Percentiles rank a stretch among this genome's conserved stretches.
Evolutionary conservation across 2,888 invertebrate genomes (phyloP).

Genomic region (Zygogramma bicolorata): DNA sequence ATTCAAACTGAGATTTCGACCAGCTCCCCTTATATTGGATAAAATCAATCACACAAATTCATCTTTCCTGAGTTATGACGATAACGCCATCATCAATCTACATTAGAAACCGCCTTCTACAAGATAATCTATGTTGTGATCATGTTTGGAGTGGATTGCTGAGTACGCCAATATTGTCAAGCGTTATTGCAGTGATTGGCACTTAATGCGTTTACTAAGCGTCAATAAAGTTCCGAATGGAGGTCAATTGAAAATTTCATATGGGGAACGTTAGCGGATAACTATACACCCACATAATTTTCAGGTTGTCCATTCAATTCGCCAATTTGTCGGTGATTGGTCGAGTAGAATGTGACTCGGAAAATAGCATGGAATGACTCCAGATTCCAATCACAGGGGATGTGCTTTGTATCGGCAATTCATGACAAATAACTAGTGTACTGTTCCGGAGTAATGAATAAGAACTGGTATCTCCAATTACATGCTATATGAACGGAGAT

Average conservation of each 20-base stretch:
- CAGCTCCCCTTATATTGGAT: too few relatives aligned
- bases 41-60: too few relatives aligned
- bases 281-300: slow-evolving; percentile 44
- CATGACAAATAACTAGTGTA: slow-evolving; percentile 10
- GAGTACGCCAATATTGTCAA: slow-evolving; percentile 19
- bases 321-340: slow-evolving; percentile 18
- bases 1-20: too few relatives aligned
- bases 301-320: slow-evolving; percentile 26
- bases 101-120: not conserved
- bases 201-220: slow-evolving; percentile 47
- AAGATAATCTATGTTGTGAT: slow-evolving; percentile 20
- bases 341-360: slow-evolving; percentile 20
- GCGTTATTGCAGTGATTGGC: slow-evolving; percentile 29
- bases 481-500: not conserved
- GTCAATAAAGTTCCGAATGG: slow-evolving; percentile 49
- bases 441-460: slow-evolving; percentile 1
- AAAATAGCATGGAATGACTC: slow-evolving; percentile 8
- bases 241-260: slow-evolving; percentile 47
- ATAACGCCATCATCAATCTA: slow-evolving; percentile 3
- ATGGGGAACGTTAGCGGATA: slow-evolving; percentile 39
- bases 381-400: slow-evolving; percentile 8
- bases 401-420: not conserved
- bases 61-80: not conserved
- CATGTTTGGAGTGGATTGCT: slow-evolving; percentile 17
- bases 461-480: not conserved